A percentile compares a stretch with the other conserved stretches of the same genome.
Conservation (phyloP, 1,140 invertebrate genomes). For the Pachypeltis micranthus region DNA sequence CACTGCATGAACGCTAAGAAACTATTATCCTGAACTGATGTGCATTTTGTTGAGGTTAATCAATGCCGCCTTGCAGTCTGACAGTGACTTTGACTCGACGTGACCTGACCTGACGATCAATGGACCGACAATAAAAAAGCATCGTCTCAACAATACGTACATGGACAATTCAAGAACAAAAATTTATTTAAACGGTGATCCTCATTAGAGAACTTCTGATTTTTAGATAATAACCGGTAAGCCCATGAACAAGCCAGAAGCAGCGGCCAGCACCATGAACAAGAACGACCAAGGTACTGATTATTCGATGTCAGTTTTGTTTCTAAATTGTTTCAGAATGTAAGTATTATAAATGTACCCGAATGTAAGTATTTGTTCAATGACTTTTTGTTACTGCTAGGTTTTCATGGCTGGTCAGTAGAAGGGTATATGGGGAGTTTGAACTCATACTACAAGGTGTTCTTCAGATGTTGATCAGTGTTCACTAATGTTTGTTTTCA, state of each 20-base stretch:
- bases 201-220: neutral
- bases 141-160: neutral
- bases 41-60: too few relatives aligned
- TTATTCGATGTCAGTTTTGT: neutral
- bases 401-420: constrained; percentile 10
- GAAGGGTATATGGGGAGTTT: too few relatives aligned
- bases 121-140: too few relatives aligned
- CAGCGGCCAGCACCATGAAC: constrained; percentile 21
- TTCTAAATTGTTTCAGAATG: constrained; percentile 1
- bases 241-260: constrained; percentile 23
- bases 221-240: constrained; percentile 8
- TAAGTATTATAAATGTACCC: constrained; percentile 1
- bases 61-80: neutral
- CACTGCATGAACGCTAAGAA: too few relatives aligned
- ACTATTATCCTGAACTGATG: too few relatives aligned
- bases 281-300: constrained; percentile 24
- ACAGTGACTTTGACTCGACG: too few relatives aligned
- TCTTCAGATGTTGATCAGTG: too few relatives aligned
- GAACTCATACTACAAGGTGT: too few relatives aligned
- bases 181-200: neutral
- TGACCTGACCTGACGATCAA: too few relatives aligned
- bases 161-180: neutral
- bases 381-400: too few relatives aligned
- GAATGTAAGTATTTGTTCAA: too few relatives aligned
- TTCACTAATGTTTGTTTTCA: too few relatives aligned